phyloP scores from a whole-genome alignment of 2,797 vertebrate species.

The Ctenosaura bakeri region DNA sequence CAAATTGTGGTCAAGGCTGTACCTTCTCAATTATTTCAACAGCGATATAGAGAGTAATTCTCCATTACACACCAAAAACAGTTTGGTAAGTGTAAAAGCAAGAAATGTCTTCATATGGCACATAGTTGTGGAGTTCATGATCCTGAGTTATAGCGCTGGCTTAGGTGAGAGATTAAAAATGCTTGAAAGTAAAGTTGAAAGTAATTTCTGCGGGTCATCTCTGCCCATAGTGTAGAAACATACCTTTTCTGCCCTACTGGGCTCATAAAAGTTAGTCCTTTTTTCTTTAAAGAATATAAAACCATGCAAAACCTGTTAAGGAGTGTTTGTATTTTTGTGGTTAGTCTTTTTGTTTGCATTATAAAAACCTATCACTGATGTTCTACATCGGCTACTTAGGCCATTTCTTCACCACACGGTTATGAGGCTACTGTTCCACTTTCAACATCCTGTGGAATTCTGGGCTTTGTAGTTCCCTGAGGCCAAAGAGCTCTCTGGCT shows the following conservation, averaged over 20 bases:
- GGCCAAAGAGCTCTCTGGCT: too few species aligned
- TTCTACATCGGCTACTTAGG: too few species aligned
- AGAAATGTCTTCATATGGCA: background rate
- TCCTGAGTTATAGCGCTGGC: background rate
- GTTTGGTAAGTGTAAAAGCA: background rate
- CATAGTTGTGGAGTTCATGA: background rate
- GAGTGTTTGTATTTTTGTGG: background rate
- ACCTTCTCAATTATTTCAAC: conserved; percentile 20
- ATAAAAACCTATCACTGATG: too few species aligned
- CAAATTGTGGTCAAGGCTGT: background rate
- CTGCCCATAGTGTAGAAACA: too few species aligned
- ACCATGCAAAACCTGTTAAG: background rate
- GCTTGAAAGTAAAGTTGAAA: background rate
- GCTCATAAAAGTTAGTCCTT: background rate
- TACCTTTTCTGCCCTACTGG: too few species aligned
- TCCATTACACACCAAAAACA: background rate
- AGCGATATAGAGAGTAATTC: conserved; percentile 1
- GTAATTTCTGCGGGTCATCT: background rate
- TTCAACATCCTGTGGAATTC: too few species aligned
- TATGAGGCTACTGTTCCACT: too few species aligned
- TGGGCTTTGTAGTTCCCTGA: too few species aligned
- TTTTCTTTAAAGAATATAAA: too few species aligned
- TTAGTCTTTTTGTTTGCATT: background rate
- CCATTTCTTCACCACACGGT: too few species aligned
- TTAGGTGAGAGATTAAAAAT: background rate